A percentile compares a stretch with the other conserved stretches of the same genome.
Evolutionary conservation across 2,797 vertebrate species (phyloP).

Genomic region (Psittacula echo): DNA sequence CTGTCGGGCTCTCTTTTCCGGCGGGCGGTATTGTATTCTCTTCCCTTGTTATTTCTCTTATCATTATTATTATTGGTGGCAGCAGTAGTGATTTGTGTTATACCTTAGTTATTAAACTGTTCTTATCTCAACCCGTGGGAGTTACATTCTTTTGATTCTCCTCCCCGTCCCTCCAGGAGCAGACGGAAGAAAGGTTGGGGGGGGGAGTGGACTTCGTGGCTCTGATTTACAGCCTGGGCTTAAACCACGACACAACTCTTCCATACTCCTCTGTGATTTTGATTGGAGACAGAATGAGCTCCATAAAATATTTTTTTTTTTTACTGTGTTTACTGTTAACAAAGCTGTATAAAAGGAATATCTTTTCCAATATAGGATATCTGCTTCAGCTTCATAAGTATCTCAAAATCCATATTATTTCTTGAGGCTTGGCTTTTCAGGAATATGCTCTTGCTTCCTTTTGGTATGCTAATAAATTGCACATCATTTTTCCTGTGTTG

Average conservation of each 20-base stretch:
- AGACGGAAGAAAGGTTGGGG: too few species aligned
- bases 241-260: not conserved
- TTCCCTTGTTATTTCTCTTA: too few species aligned
- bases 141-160: too few species aligned
- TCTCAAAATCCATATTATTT: not conserved
- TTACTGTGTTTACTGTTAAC: not conserved
- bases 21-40: too few species aligned
- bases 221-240: too few species aligned
- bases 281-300: not conserved
- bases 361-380: not conserved
- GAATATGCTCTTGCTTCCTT: not conserved
- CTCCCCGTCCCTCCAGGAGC: too few species aligned
- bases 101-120: too few species aligned
- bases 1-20: too few species aligned
- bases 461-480: slow-evolving; percentile 1
- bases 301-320: not conserved
- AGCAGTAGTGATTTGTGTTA: too few species aligned
- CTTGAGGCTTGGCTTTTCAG: not conserved
- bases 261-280: not conserved
- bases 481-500: not conserved
- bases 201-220: too few species aligned
- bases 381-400: not conserved
- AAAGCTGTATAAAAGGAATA: not conserved
- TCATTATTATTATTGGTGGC: too few species aligned
- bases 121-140: too few species aligned